Conservation (phyloP, 1,140 invertebrate genomes). For the Popillia japonica region DNA sequence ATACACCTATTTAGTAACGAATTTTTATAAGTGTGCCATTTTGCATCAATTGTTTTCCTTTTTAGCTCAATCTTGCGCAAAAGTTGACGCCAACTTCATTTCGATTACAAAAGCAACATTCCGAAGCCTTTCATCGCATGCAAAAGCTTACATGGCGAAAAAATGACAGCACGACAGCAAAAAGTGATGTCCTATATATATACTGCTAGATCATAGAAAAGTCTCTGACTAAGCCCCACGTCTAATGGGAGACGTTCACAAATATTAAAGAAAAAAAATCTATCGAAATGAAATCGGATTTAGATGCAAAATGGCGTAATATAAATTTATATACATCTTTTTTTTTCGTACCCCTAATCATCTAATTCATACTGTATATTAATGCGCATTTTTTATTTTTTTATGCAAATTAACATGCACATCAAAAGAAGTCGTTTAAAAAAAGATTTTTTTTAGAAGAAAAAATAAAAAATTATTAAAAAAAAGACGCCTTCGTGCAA, state of each 20-base stretch:
- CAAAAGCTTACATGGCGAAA: constrained; percentile 20
- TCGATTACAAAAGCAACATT: constrained; percentile 24
- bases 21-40: background rate
- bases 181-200: background rate
- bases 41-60: background rate
- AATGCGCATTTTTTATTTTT: background rate
- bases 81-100: constrained; percentile 6
- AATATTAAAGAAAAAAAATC: background rate
- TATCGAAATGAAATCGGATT: constrained; percentile 15
- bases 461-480: constrained; percentile 27
- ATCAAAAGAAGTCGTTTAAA: constrained; percentile 31
- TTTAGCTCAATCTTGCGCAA: background rate
- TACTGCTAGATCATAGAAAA: background rate
- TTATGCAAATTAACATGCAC: constrained; percentile 36
- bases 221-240: background rate
- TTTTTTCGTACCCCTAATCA: background rate
- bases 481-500: constrained; percentile 39
- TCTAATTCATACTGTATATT: background rate
- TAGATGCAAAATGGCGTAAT: background rate
- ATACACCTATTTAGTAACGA: no score
- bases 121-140: constrained; percentile 23
- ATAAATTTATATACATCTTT: background rate
- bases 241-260: background rate
- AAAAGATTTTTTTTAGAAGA: constrained; percentile 28
- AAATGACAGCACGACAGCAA: constrained; percentile 2